phyloP scores from a whole-genome alignment of 2,888 invertebrate species.

The Sminthurinus aureus region DNA sequence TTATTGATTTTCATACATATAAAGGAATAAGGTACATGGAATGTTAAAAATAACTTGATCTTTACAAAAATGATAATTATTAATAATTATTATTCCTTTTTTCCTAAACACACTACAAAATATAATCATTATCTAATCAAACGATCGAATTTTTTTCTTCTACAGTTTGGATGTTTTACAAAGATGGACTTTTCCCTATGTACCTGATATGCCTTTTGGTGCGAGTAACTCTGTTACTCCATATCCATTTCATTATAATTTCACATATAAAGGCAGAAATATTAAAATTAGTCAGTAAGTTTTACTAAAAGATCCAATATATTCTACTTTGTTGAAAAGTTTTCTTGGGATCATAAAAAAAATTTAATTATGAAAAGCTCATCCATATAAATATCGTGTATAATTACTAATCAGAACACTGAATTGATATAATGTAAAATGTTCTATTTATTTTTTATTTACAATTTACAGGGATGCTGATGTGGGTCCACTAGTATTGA shows the following conservation, averaged over 20 bases:
- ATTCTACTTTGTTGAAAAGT: too few relatives aligned
- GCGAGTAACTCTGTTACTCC: slow-evolving; percentile 72
- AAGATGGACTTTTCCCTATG: slow-evolving; percentile 83
- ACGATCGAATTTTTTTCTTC: slow-evolving; percentile 52
- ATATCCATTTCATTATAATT: slow-evolving; percentile 66
- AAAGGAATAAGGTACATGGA: slow-evolving; percentile 73
- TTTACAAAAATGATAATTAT: too few relatives aligned
- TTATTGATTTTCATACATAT: slow-evolving; percentile 86
- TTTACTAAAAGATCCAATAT: not conserved
- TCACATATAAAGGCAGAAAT: slow-evolving; percentile 53
- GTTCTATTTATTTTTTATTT: not conserved
- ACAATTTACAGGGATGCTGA: slow-evolving; percentile 70
- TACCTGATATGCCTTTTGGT: slow-evolving; percentile 69
- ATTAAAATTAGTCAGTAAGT: slow-evolving; percentile 51
- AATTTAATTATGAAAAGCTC: too few relatives aligned
- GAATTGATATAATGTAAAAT: too few relatives aligned
- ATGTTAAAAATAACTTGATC: not conserved
- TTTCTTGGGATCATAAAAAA: too few relatives aligned
- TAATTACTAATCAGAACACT: too few relatives aligned
- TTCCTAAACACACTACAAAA: not conserved
- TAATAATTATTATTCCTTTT: not conserved
- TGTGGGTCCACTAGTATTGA: slow-evolving; percentile 78
- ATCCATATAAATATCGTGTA: too few relatives aligned
- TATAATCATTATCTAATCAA: too few relatives aligned
- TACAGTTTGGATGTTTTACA: slow-evolving; percentile 81